phyloP scores from a whole-genome alignment of 92 coral and sea anemone species.

The Blastomussa wellsi region DNA sequence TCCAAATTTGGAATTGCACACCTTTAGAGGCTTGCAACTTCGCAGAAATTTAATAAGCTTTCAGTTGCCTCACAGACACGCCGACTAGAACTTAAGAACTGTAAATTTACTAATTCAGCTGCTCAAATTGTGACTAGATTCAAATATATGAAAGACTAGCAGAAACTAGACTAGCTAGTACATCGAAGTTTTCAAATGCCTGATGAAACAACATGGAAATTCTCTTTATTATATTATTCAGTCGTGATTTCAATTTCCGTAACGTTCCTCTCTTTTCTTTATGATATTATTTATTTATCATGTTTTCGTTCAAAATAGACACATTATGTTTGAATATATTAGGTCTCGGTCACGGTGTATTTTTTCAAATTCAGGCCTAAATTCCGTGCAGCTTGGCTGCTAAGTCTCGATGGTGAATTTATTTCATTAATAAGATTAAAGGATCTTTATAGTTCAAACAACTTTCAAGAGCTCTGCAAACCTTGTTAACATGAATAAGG shows the following conservation, averaged over 20 bases:
- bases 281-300: background rate
- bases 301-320: background rate
- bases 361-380: background rate
- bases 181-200: background rate
- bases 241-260: background rate
- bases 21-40: background rate
- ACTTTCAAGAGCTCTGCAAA: background rate
- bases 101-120: background rate
- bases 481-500: background rate
- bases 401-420: constrained; percentile 3
- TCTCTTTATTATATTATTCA: background rate
- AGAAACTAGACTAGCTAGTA: background rate
- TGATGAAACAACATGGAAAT: background rate
- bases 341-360: background rate
- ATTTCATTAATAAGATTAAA: constrained; percentile 22
- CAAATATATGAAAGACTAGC: background rate
- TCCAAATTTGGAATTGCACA: background rate
- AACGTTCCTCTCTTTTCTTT: background rate
- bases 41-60: background rate
- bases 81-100: background rate
- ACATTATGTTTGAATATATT: background rate
- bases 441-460: constrained; percentile 8
- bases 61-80: background rate
- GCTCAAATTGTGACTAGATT: background rate
- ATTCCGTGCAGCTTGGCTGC: constrained; percentile 15